Conservation (phyloP, 2,797 vertebrate species). For the Pelobates cultripes region DNA sequence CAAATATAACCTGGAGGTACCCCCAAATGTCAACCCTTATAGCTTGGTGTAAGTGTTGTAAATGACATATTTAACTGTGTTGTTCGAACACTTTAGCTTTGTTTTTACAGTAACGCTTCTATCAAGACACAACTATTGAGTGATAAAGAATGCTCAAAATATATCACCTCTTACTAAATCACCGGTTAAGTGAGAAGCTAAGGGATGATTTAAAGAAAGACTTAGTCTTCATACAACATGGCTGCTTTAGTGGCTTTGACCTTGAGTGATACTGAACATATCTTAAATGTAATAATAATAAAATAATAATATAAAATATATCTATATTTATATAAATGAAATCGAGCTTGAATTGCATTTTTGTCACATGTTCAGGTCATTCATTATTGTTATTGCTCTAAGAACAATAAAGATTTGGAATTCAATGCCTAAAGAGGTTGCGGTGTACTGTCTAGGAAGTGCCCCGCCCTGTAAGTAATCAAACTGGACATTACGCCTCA, state of each 20-base stretch:
- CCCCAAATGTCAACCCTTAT: conserved; percentile 23
- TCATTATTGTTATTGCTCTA: no score
- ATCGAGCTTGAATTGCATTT: no score
- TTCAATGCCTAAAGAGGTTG: no score
- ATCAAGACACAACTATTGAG: conserved; percentile 51
- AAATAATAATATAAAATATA: no score
- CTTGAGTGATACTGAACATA: neutral
- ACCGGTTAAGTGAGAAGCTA: conserved; percentile 32
- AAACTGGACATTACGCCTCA: no score
- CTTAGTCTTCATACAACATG: neutral
- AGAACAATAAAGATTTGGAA: no score
- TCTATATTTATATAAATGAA: no score
- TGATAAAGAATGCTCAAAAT: conserved; percentile 31
- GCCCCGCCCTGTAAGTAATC: no score
- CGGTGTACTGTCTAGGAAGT: no score
- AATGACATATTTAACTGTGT: conserved; percentile 50
- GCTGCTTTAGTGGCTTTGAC: neutral
- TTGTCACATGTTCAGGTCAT: no score
- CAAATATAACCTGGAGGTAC: conserved; percentile 9
- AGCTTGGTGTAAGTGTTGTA: conserved; percentile 44
- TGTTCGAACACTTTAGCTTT: conserved; percentile 43
- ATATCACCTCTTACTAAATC: conserved; percentile 36
- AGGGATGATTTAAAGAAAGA: conserved; percentile 25
- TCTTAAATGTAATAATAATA: neutral
- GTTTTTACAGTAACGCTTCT: conserved; percentile 47